These are phyloP conservation scores for Eriocheir sinensis DNA, from an alignment of 1,140 invertebrate species.

Conservation along the genomic window DNA sequence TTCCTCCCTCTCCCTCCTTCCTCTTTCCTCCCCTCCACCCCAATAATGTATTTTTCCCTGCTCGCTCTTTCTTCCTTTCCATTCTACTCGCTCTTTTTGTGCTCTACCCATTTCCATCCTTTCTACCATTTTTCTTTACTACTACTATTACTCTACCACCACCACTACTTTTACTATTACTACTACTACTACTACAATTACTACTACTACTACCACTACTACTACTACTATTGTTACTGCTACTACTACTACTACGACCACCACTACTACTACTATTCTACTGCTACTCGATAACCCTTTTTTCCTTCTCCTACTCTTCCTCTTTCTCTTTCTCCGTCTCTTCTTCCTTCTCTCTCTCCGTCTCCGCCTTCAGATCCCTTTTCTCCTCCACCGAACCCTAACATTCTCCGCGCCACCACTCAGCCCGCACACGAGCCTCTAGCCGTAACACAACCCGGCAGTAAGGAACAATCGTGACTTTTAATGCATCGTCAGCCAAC, in stretches of 20 bases:
- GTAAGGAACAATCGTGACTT: not conserved
- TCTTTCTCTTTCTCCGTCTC: no score
- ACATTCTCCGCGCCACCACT: not conserved
- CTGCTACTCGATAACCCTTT: not conserved
- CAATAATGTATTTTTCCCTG: not conserved
- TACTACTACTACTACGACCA: no score
- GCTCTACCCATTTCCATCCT: not conserved
- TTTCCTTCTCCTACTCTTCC: no score
- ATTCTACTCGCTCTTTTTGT: not conserved
- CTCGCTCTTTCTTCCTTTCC: not conserved
- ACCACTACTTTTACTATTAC: no score
- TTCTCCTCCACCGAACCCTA: not conserved
- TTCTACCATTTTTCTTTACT: not conserved
- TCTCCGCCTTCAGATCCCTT: not conserved
- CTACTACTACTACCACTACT: not conserved
- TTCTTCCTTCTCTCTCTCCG: no score
- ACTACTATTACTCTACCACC: no score
- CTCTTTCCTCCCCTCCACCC: not conserved
- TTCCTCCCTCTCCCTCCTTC: not conserved
- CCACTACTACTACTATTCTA: no score
- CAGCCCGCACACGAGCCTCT: not conserved
- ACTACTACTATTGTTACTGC: not conserved
- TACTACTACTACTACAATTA: no score
- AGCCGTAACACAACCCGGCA: not conserved
- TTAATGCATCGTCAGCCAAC: conserved; percentile 22